These are phyloP conservation scores for Oryzias sinensis DNA, from an alignment of 2,797 vertebrate genomes.

Conservation along the genomic window DNA sequence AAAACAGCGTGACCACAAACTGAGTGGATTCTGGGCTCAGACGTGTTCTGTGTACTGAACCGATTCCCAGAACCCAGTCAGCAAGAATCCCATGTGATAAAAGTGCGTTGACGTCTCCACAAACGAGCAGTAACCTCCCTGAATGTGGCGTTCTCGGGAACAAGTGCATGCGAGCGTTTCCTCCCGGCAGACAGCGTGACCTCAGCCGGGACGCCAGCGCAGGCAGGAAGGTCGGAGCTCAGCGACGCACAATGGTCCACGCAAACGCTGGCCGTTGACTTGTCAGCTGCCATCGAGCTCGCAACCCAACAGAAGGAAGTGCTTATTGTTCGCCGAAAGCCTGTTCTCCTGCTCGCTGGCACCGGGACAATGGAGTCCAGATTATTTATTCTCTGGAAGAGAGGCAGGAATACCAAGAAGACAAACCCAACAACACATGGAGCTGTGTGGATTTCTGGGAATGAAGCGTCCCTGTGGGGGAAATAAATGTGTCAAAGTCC, in stretches of 20 bases:
- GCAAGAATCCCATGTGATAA: background rate
- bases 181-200: slow-evolving; percentile 37
- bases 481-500: slow-evolving; percentile 11
- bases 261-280: slow-evolving; percentile 29
- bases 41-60: background rate
- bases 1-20: too few relatives aligned
- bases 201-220: slow-evolving; percentile 44
- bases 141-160: background rate
- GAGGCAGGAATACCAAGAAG: slow-evolving; percentile 12
- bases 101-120: background rate
- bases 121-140: background rate
- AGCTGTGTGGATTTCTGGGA: background rate
- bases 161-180: slow-evolving; percentile 14
- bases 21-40: too few relatives aligned
- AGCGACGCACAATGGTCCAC: slow-evolving; percentile 51
- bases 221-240: slow-evolving; percentile 47
- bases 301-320: slow-evolving; percentile 48
- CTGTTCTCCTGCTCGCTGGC: slow-evolving; percentile 40
- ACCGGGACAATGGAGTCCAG: slow-evolving; percentile 48
- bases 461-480: background rate
- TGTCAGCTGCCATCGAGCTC: slow-evolving; percentile 12
- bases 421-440: background rate
- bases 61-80: background rate
- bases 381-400: slow-evolving; percentile 21
- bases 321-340: slow-evolving; percentile 57